Conservation (phyloP, 2,888 invertebrate species). For the Homarus gammarus region DNA sequence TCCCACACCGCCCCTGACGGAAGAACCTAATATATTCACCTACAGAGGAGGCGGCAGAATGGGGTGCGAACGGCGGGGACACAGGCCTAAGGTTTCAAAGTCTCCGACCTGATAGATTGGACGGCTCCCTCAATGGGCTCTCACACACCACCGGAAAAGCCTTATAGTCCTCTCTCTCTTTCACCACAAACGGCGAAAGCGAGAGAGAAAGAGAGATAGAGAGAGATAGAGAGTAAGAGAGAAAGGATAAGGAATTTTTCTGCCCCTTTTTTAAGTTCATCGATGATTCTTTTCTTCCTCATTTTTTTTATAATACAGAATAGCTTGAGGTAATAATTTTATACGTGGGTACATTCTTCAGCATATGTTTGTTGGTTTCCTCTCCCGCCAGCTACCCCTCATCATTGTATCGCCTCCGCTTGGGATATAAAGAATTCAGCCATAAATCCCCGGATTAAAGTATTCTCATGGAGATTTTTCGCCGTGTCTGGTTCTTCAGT, state of each 20-base stretch:
- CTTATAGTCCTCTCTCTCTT: neutral
- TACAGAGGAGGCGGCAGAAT: neutral
- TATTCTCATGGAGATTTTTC: slow-evolving; percentile 16
- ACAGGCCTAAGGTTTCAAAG: slow-evolving; percentile 26
- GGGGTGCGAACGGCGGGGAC: slow-evolving; percentile 16
- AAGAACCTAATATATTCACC: slow-evolving; percentile 22
- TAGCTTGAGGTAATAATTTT: neutral
- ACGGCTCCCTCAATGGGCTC: neutral
- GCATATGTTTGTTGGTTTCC: neutral
- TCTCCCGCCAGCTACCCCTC: neutral
- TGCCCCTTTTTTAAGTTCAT: neutral
- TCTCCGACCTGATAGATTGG: slow-evolving; percentile 25
- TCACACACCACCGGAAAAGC: neutral
- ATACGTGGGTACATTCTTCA: too few relatives aligned
- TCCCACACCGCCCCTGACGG: neutral
- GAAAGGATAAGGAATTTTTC: neutral
- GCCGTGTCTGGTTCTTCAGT: neutral
- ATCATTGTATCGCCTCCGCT: neutral
- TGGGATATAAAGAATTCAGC: neutral
- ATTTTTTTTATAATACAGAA: neutral
- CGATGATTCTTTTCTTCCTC: neutral
- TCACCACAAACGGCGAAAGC: neutral
- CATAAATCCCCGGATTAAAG: neutral
- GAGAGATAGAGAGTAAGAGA: neutral
- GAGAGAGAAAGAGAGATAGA: neutral